Evolutionary conservation across 2,113 vertebrate species (phyloP), one percentile per base, ranked within the genome.

Genomic region (Dipodomys merriami): DNA sequence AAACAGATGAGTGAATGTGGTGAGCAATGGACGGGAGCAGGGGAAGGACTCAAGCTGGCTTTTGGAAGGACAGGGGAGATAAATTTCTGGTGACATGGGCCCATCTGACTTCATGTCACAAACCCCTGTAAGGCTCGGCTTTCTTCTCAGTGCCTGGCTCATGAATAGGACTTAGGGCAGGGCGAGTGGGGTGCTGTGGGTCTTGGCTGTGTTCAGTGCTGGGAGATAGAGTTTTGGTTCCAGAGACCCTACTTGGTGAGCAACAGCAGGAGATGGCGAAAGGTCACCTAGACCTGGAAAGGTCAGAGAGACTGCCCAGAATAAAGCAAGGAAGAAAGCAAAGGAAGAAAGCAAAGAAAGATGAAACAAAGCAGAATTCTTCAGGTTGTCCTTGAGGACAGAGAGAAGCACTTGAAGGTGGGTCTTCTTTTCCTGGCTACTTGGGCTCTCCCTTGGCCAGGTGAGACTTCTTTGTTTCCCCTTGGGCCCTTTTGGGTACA

Each of bases 271-370:
- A 23, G 57, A 78, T 57, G 65, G 44, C 10, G 29, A 60, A 81
- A 73, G 74, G 72, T 91, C 33, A 79, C 62, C 23, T 4, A 44
- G 85, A 20, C 7, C 29, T 64, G 74, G 68, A 64, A 90, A 87
- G 78, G n/a, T 90, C 84, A 57, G 65, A 77, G 88, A 87, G 86
- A 62, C n/a, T 64, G 69, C 68, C 89, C 33, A 79, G 93, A 64
- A 67, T 84, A 13, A 30, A 33, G 13, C 49, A 35, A 30, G 16
- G 68, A 15, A 46, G 65, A 3, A 46, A 68, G 83, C 60, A 67
- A 85, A 90, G 35, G 11, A 80, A 80, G 79, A n/a, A n/a, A n/a
- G n/a, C n/a, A n/a, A n/a, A n/a, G n/a, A n/a, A n/a, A 13, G n/a
- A 27, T 11, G 15, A 78, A 53, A 27, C 8, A 33, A 65, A 11